phyloP scores from a whole-genome alignment of 1,140 invertebrate species.

The Colletes latitarsis region DNA sequence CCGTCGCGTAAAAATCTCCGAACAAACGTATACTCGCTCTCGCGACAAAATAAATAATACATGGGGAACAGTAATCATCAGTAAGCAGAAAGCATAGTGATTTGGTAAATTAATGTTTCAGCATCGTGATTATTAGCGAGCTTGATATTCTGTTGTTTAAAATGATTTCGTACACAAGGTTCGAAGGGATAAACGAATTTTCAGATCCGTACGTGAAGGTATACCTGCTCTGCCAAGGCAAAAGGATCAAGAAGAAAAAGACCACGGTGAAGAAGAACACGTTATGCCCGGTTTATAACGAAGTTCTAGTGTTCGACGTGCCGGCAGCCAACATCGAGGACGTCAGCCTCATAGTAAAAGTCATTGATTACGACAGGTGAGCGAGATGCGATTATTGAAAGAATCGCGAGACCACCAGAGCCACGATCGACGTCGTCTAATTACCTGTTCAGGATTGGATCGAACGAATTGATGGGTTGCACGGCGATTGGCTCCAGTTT shows the following conservation, averaged over 20 bases:
- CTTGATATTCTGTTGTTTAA: too few species aligned
- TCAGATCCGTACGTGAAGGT: constrained; percentile 90
- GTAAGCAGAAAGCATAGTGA: not conserved
- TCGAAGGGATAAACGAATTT: not conserved
- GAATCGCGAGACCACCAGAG: too few species aligned
- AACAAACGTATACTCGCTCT: not conserved
- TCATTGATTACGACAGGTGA: constrained; percentile 95
- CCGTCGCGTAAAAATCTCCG: not conserved
- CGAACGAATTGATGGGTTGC: constrained; percentile 93
- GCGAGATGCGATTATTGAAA: not conserved
- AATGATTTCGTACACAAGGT: too few species aligned
- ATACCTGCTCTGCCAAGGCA: constrained; percentile 86
- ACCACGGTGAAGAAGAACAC: constrained; percentile 88
- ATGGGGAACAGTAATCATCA: too few species aligned
- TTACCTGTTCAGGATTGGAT: constrained; percentile 85
- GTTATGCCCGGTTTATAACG: constrained; percentile 89
- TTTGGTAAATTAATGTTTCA: not conserved
- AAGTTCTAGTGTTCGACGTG: constrained; percentile 89
- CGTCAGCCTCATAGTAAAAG: constrained; percentile 91
- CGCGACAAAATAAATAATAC: not conserved
- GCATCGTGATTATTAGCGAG: too few species aligned
- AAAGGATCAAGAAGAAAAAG: constrained; percentile 87
- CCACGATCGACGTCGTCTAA: not conserved
- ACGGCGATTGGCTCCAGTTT: constrained; percentile 89
- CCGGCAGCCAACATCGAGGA: constrained; percentile 89